These are phyloP conservation scores for Azorinus chamasolen DNA, from an alignment of 2,888 invertebrate species.

Conservation along the genomic window DNA sequence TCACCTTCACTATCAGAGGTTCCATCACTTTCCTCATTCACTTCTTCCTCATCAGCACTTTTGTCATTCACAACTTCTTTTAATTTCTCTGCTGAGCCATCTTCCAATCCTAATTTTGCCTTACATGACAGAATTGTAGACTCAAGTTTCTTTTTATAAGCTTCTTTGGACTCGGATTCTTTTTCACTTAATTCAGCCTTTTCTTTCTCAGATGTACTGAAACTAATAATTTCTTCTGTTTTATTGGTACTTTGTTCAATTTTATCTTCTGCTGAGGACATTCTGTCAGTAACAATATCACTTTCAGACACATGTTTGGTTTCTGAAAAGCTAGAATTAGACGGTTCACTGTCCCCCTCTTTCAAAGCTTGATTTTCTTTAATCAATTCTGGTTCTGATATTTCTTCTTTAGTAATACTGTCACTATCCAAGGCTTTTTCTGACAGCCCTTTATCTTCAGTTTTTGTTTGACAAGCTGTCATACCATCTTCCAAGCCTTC, in stretches of 20 bases:
- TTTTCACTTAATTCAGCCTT: constrained; percentile 5
- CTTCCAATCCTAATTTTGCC: constrained; percentile 35
- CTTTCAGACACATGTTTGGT: background rate
- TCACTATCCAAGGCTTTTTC: no score
- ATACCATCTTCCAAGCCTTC: no score
- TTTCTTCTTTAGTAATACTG: no score
- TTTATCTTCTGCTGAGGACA: background rate
- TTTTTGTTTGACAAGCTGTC: no score
- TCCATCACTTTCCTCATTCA: background rate
- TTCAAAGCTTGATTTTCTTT: no score
- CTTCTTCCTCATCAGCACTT: background rate
- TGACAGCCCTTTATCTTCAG: no score
- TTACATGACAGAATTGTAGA: constrained; percentile 39
- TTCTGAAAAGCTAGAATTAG: no score
- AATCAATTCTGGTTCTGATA: no score
- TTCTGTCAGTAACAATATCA: constrained; percentile 2
- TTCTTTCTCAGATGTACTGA: background rate
- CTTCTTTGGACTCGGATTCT: constrained; percentile 17
- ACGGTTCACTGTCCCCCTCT: no score
- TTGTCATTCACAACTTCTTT: background rate
- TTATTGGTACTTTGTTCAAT: background rate
- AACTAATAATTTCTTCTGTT: constrained; percentile 5
- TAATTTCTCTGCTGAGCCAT: background rate
- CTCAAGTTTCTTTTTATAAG: constrained; percentile 41
- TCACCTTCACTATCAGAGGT: constrained; percentile 6